Conservation (phyloP, 2,113 vertebrate genomes). For the Pao palembangensis region DNA sequence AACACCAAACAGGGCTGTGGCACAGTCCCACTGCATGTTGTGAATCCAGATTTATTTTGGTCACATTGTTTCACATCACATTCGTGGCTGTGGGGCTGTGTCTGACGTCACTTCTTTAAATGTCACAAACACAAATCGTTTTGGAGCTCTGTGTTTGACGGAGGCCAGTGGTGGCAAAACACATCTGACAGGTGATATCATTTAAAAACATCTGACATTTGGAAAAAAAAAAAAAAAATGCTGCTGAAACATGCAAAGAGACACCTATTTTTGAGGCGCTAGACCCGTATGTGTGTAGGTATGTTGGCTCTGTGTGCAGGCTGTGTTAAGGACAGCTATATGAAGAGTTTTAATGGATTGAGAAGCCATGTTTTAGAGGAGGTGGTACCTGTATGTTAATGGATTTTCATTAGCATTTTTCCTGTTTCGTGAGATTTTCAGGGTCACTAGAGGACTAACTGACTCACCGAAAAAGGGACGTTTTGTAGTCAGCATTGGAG, state of each 20-base stretch:
- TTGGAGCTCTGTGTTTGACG: not conserved
- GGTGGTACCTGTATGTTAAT: not conserved
- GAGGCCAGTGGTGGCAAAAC: not conserved
- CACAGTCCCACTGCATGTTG: not conserved
- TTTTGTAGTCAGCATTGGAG: constrained; percentile 24
- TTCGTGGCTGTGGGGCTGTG: not conserved
- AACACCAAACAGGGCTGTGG: too few species aligned
- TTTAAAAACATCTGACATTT: not conserved
- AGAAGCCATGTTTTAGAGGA: not conserved
- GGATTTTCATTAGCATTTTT: constrained; percentile 7
- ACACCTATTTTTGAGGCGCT: too few species aligned
- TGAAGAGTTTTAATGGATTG: not conserved
- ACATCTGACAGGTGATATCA: not conserved
- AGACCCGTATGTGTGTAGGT: too few species aligned
- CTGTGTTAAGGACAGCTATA: not conserved
- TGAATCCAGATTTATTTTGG: not conserved
- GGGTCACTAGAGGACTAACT: constrained; percentile 19
- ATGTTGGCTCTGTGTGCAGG: not conserved
- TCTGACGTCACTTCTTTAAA: not conserved
- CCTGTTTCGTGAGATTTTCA: constrained; percentile 1
- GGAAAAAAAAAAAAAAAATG: not conserved
- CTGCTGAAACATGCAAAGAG: too few species aligned
- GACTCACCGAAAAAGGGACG: constrained; percentile 16
- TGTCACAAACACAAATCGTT: not conserved
- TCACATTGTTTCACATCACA: not conserved